phyloP scores from a whole-genome alignment of 2,113 vertebrate genomes.

The Ptychochromis oligacanthus region DNA sequence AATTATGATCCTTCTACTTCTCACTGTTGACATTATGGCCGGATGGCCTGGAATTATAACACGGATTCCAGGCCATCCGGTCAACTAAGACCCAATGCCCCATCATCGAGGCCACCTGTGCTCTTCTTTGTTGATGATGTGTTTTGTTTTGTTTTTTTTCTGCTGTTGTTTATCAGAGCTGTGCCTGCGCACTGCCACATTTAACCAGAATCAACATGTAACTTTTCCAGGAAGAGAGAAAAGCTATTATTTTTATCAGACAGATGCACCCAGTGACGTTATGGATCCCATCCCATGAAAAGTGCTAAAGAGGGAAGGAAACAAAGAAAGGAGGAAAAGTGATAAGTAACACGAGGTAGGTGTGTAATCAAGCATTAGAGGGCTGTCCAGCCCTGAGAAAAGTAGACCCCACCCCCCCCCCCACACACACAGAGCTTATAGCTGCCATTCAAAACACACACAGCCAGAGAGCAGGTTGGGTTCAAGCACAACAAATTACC shows the following conservation, averaged over 20 bases:
- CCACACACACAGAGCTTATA: conserved; percentile 71
- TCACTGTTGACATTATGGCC: too few relatives aligned
- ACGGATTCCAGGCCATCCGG: too few relatives aligned
- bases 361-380: conserved; percentile 43
- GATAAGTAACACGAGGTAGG: conserved; percentile 71
- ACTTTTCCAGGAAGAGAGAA: background rate
- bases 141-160: conserved; percentile 2
- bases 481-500: conserved; percentile 80
- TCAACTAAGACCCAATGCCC: background rate
- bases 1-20: too few relatives aligned
- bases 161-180: conserved; percentile 27
- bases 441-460: conserved; percentile 68
- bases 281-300: background rate
- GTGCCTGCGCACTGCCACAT: conserved; percentile 11
- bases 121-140: background rate
- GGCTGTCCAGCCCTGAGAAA: conserved; percentile 67
- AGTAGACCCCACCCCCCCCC: conserved; percentile 62
- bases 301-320: background rate
- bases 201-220: conserved; percentile 1
- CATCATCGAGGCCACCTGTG: background rate
- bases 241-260: background rate
- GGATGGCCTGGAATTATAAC: too few relatives aligned
- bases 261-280: background rate
- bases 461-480: conserved; percentile 60
- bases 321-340: conserved; percentile 31